A percentile compares a stretch with the other conserved stretches of the same genome.
phyloP scores from a whole-genome alignment of 2,797 vertebrate species.

The Leontopithecus rosalia region DNA sequence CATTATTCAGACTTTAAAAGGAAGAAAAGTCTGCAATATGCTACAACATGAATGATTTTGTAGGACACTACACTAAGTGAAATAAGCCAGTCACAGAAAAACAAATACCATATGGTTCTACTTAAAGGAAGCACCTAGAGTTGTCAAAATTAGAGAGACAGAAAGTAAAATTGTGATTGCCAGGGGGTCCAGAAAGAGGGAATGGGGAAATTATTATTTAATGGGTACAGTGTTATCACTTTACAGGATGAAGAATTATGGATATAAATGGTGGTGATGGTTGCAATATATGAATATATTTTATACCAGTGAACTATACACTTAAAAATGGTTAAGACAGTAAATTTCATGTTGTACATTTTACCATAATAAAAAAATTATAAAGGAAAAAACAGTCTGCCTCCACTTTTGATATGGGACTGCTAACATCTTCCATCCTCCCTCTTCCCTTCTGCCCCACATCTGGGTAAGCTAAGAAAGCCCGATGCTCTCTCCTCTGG shows the following conservation, averaged over 20 bases:
- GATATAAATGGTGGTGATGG: not conserved
- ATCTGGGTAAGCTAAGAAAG: not conserved
- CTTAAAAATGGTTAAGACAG: not conserved
- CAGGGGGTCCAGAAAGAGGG: not conserved
- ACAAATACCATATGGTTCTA: not conserved
- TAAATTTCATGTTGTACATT: not conserved
- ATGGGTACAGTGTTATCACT: not conserved
- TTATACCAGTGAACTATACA: not conserved
- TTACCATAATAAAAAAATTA: not conserved
- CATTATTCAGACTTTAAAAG: not conserved
- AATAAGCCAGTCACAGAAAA: not conserved
- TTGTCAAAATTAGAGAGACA: not conserved
- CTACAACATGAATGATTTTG: not conserved
- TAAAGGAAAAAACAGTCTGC: not conserved
- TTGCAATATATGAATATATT: not conserved
- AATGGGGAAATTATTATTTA: not conserved
- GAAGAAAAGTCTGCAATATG: not conserved
- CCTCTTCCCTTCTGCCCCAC: not conserved
- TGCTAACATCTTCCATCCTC: not conserved
- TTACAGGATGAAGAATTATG: not conserved
- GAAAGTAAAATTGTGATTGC: not conserved
- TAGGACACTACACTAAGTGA: not conserved
- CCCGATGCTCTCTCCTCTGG: not conserved
- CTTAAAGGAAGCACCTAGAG: not conserved
- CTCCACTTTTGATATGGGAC: not conserved